Evolutionary conservation across 2,797 vertebrate species (phyloP).

Genomic region (Melanotaenia trifasciata): DNA sequence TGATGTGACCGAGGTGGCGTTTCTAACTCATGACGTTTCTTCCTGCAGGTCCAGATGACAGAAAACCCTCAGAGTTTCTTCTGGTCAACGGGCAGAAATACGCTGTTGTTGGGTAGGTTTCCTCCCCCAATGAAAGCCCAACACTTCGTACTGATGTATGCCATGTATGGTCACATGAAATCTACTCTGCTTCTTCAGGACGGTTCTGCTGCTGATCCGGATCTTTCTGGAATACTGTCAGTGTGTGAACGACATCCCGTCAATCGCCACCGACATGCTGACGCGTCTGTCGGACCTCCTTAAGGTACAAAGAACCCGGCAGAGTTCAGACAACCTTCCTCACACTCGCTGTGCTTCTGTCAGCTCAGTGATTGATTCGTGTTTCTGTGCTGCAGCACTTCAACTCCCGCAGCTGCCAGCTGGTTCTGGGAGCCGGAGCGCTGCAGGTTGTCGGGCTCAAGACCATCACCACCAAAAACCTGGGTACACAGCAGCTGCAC

Average conservation of each 20-base stretch:
- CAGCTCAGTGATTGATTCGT: not conserved
- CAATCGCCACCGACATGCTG: conserved; percentile 95
- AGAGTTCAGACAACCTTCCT: too few relatives aligned
- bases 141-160: too few relatives aligned
- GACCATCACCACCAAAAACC: conserved; percentile 98
- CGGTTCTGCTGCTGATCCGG: conserved; percentile 95
- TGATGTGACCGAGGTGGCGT: not conserved
- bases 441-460: conserved; percentile 97
- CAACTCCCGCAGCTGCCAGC: conserved; percentile 97
- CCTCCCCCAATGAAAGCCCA: too few relatives aligned
- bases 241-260: conserved; percentile 97
- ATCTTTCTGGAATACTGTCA: conserved; percentile 99
- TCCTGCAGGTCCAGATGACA: conserved; percentile 85
- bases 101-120: conserved; percentile 94
- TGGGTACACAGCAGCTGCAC: conserved; percentile 82
- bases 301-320: conserved; percentile 83
- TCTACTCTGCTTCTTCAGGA: conserved; percentile 77
- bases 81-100: conserved; percentile 92
- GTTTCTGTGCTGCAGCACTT: conserved; percentile 88
- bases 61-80: conserved; percentile 91
- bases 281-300: conserved; percentile 94
- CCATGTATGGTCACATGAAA: too few relatives aligned
- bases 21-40: not conserved
- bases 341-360: not conserved
- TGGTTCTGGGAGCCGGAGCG: conserved; percentile 96